These are phyloP conservation scores for Lasioglossum baleicum DNA, from an alignment of 1,140 invertebrate species.

Conservation along the genomic window DNA sequence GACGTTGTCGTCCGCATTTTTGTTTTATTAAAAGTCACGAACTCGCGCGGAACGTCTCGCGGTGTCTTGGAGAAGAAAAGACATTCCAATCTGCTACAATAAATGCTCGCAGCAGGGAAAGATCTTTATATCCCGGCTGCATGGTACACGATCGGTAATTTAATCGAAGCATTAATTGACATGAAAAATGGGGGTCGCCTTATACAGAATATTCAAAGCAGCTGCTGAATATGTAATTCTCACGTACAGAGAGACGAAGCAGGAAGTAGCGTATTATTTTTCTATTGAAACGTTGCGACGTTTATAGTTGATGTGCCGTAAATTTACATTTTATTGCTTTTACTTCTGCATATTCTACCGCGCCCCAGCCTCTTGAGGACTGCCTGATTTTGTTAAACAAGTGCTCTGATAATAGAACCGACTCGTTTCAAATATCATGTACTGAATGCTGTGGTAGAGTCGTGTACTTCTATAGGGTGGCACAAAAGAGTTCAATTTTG, in stretches of 20 bases:
- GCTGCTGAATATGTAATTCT: not conserved
- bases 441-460: not conserved
- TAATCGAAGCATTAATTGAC: not conserved
- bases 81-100: not conserved
- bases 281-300: too few relatives aligned
- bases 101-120: not conserved
- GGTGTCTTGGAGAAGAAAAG: not conserved
- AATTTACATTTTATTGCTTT: not conserved
- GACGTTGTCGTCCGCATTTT: slow-evolving; percentile 28
- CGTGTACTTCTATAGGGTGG: not conserved
- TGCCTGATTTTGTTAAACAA: not conserved
- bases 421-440: not conserved
- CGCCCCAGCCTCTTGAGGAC: not conserved
- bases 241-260: too few relatives aligned
- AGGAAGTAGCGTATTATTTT: too few relatives aligned
- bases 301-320: not conserved
- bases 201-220: not conserved
- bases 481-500: too few relatives aligned
- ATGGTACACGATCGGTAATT: not conserved
- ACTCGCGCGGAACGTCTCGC: slow-evolving; percentile 4
- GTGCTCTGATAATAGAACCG: not conserved
- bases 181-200: not conserved
- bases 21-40: slow-evolving; percentile 41
- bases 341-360: too few relatives aligned
- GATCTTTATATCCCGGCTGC: not conserved